Evolutionary conservation across 2,888 invertebrate species (phyloP), one percentile per base, ranked within the genome.

Genomic region (Aspidapion aeneum): DNA sequence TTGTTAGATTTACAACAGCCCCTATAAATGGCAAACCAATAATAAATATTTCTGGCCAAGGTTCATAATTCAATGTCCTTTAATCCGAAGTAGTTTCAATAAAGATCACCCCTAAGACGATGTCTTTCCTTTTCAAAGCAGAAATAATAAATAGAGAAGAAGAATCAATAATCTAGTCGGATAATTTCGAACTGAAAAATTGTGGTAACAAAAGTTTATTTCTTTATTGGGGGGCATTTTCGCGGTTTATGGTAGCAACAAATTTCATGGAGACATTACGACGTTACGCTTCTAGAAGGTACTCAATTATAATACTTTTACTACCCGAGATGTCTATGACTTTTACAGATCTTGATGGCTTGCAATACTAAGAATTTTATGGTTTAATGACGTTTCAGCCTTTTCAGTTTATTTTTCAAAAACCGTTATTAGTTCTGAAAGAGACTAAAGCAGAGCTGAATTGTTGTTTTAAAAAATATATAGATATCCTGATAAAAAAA

Each of bases 241-340:
- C 55, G 60, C 60, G 60, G 60, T 60, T 60, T 55, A 55, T 21
- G 35, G 21, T 60, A 48, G 55, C 54, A 57, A 51, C 51, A 62
- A 62, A 58, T 58, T 62, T 62, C 52, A 52, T 17, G 18, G 52
- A 7, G 52, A 19, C 52, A 19, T 18, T 18, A 52, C 52, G 52
- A 52, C 7, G 58, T 55, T 62, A 35, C 62, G 57, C 58, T 62
- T 58, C 22, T 58, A 62, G 58, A 57, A 35, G 35, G n/a, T n/a
- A n/a, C n/a, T 35, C 54, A 58, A 62, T 58, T 57, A 48, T 52
- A 57, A 21, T 35, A 35, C 52, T 52, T 62, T 62, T 62, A 62
- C 62, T 22, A 49, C 54, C 49, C 35, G 50, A 56, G n/a, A 60
- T 50, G 35, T 35, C 35, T 35, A 35, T 35, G 35, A 12, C 35